Evolutionary conservation across 2,888 invertebrate genomes (phyloP), one percentile per base, ranked within the genome.

Genomic region (Brachypterus glaber): DNA sequence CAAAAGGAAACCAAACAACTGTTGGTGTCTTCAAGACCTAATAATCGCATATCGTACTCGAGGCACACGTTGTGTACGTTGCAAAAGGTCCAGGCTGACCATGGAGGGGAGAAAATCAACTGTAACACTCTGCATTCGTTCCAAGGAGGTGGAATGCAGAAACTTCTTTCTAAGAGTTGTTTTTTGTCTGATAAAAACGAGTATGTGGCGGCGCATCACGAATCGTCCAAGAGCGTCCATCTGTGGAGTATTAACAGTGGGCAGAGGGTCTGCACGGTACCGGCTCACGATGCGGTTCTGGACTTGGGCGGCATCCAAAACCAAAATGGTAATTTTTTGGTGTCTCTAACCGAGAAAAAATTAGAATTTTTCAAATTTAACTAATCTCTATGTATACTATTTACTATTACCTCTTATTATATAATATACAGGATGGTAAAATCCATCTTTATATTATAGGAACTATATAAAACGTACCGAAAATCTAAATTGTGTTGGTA

Each of bases 151-250:
- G 66, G 69, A 2, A 69, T 74, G 17, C 79, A 82, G 13, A 75
- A 79, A 1, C 55, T 80, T 0, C 71, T 89, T 62, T 77, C 83
- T 0, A 67, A 78, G 32, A 70, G 79, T 0, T 75, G 76, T 57
- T 72, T 80, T 4, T 62, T 74, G 17, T 65, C 71, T 1, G 57
- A 74, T 1, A 73, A 75, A 0, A 71, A 77, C 7, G 69, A 74
- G 5, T 70, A 82, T 55, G 73, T 85, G 0, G 80, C 82, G 1
- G 82, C 82, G 0, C 79, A 85, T 52, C 77, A 86, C 41, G 88
- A 88, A 60, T 76, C 79, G 35, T 75, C 71, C n/a, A 74, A 74
- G 3, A 64, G 72, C 8, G 60, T 85, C 16, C 69, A 73, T 32
- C 61, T 85, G 1, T 82, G 83, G 69, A 82, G 79, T 39, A 61